Conservation (phyloP, 2,113 vertebrate genomes). For the Platichthys stellatus region DNA sequence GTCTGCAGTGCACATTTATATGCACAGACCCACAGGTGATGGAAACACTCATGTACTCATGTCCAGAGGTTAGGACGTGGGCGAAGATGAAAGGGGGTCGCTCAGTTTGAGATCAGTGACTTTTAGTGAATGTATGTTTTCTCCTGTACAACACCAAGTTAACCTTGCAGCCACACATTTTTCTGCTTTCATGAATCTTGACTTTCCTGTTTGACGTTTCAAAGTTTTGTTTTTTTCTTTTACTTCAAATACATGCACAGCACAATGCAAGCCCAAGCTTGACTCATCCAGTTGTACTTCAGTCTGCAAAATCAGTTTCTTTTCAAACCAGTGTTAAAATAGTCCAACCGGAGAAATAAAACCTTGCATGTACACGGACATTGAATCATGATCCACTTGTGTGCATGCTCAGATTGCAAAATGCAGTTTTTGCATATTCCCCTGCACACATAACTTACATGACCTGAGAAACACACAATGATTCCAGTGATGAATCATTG, state of each 20-base stretch:
- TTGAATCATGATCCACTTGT: neutral
- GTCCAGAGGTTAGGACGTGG: conserved; percentile 39
- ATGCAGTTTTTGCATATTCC: conserved; percentile 31
- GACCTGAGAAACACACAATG: conserved; percentile 26
- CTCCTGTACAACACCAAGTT: conserved; percentile 64
- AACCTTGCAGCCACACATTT: conserved; percentile 79
- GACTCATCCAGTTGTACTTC: conserved; percentile 20
- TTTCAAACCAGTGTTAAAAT: conserved; percentile 15
- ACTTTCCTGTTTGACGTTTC: conserved; percentile 82
- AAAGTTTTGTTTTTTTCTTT: conserved; percentile 56
- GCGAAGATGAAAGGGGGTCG: neutral
- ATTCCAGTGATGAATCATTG: conserved; percentile 62
- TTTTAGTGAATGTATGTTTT: conserved; percentile 21
- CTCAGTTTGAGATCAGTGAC: conserved; percentile 29
- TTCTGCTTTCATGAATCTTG: conserved; percentile 77
- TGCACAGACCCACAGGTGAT: conserved; percentile 55
- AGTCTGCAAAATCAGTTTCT: conserved; percentile 25
- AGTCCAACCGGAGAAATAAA: conserved; percentile 10
- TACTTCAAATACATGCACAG: conserved; percentile 43
- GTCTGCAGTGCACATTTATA: conserved; percentile 42
- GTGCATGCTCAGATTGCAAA: neutral
- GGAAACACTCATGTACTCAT: conserved; percentile 49
- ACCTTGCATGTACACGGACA: neutral
- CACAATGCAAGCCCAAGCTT: conserved; percentile 32
- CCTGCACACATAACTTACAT: conserved; percentile 41